phyloP scores from a whole-genome alignment of 2,797 vertebrate species.

The Acomys russatus region DNA sequence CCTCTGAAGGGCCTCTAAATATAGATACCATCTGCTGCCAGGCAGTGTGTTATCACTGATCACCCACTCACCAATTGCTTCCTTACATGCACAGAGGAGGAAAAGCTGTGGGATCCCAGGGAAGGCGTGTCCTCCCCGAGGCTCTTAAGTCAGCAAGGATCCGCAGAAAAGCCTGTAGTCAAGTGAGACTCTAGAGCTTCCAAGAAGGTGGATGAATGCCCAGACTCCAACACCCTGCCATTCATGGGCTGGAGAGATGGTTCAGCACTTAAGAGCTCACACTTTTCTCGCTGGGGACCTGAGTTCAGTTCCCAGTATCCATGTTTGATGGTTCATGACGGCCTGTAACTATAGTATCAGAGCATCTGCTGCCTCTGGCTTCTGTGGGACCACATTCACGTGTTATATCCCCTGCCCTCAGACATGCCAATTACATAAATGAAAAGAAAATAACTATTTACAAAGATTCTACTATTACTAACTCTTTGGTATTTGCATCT shows the following conservation, averaged over 20 bases:
- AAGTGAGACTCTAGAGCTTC: not conserved
- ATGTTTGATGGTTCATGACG: not conserved
- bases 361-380: not conserved
- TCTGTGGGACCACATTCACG: not conserved
- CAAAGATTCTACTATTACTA: not conserved
- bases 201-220: not conserved
- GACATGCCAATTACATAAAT: not conserved
- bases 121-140: fast-evolving
- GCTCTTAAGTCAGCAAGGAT: not conserved
- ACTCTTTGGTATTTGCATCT: not conserved
- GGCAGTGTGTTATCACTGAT: conserved; percentile 40
- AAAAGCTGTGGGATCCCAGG: not conserved
- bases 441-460: not conserved
- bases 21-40: conserved; percentile 69
- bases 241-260: not conserved
- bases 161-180: not conserved
- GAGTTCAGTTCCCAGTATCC: not conserved
- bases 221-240: not conserved
- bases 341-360: not conserved
- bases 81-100: not conserved
- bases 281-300: not conserved
- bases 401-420: not conserved
- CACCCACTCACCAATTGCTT: conserved; percentile 48
- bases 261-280: not conserved
- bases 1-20: conserved; percentile 68